phyloP scores from a whole-genome alignment of 1,140 invertebrate species.

The Papilio xuthus region DNA sequence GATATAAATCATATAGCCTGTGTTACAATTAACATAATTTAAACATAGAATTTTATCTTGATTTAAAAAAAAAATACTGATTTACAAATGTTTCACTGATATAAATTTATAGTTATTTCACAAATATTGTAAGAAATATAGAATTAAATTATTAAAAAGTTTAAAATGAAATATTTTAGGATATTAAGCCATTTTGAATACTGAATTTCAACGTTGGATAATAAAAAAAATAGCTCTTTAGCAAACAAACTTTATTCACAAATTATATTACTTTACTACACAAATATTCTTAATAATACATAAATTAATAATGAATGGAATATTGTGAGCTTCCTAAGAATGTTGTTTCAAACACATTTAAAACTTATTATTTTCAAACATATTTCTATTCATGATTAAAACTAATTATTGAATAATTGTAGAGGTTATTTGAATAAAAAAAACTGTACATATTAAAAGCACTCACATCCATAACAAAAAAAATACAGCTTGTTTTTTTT shows the following conservation, averaged over 20 bases:
- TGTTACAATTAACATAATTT: no score
- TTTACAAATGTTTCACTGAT: no score
- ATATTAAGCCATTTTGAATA: neutral
- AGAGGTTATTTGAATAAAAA: neutral
- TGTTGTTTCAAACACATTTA: neutral
- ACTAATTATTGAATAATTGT: neutral
- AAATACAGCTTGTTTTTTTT: neutral
- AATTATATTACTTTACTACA: slow-evolving; percentile 2
- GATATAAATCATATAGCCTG: no score
- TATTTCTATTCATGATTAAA: neutral
- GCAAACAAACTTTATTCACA: neutral
- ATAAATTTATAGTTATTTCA: no score
- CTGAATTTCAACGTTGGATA: neutral
- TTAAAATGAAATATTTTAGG: neutral
- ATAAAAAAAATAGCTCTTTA: neutral
- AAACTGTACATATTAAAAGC: neutral
- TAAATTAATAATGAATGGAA: neutral
- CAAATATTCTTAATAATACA: neutral
- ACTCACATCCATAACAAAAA: neutral
- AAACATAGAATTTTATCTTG: no score
- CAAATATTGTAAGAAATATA: no score
- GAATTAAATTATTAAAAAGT: neutral
- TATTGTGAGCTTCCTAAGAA: neutral
- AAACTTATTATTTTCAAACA: neutral
- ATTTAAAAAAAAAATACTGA: no score